Evolutionary conservation across 2,888 invertebrate species (phyloP).

Genomic region (Tetheella fluctuosa): DNA sequence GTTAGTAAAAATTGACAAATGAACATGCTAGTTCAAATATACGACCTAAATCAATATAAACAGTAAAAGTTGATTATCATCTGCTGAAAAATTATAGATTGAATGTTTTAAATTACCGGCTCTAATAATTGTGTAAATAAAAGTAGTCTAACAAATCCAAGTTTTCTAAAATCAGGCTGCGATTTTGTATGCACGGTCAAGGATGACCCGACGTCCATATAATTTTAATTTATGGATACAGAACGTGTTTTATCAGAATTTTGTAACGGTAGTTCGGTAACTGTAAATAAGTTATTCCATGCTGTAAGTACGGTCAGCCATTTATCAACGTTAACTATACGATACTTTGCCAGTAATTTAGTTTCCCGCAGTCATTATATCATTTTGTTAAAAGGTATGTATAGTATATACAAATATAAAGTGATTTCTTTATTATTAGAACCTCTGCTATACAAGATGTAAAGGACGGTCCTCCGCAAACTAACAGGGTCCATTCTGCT

Average conservation of each 20-base stretch:
- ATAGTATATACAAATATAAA: background rate
- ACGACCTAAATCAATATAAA: no score
- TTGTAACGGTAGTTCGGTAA: background rate
- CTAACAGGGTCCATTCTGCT: no score
- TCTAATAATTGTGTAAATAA: background rate
- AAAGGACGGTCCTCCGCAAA: no score
- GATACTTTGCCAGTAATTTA: slow-evolving; percentile 1
- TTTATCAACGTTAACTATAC: background rate
- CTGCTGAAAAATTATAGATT: no score
- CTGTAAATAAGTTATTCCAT: slow-evolving; percentile 1
- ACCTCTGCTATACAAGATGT: no score
- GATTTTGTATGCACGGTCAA: background rate
- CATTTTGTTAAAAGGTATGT: background rate
- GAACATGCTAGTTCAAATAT: no score
- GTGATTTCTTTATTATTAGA: background rate
- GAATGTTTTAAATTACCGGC: no score
- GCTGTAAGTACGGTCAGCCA: slow-evolving; percentile 3
- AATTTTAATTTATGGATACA: background rate
- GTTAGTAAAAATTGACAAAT: no score
- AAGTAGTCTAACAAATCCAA: background rate
- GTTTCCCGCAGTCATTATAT: background rate
- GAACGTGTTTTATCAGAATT: slow-evolving; percentile 8
- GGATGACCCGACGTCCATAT: background rate
- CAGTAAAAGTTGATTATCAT: no score
- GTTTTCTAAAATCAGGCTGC: background rate